Conservation (phyloP, 2,113 vertebrate species). For the Opisthocomus hoazin region DNA sequence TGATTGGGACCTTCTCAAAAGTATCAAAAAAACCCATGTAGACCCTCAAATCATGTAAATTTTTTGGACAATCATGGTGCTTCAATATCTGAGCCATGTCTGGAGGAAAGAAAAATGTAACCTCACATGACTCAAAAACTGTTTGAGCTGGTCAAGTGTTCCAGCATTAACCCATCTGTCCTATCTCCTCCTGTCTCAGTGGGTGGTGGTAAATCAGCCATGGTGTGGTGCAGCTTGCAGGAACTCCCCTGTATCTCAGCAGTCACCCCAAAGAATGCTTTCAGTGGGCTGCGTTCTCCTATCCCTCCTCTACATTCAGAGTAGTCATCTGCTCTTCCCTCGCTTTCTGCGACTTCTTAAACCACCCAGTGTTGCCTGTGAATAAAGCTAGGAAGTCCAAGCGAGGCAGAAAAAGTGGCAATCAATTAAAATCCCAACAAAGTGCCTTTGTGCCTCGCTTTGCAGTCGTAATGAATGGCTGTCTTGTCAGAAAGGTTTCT, state of each 20-base stretch:
- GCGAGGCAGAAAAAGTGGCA: not conserved
- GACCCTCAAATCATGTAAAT: accelerated
- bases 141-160: not conserved
- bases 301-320: not conserved
- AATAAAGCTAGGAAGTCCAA: not conserved
- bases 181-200: not conserved
- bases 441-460: conserved; percentile 7
- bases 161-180: not conserved
- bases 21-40: not conserved
- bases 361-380: not conserved
- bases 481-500: conserved; percentile 12
- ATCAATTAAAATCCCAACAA: not conserved
- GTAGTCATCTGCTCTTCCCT: not conserved
- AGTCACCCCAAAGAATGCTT: not conserved
- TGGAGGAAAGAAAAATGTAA: not conserved
- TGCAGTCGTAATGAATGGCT: not conserved
- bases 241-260: accelerated
- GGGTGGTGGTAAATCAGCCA: not conserved
- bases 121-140: not conserved
- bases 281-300: not conserved
- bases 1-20: not conserved
- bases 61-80: not conserved
- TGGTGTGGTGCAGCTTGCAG: not conserved
- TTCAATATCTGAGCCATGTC: not conserved
- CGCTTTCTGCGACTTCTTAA: not conserved